Percentiles rank a stretch among this genome's conserved stretches.
phyloP scores from a whole-genome alignment of 2,888 invertebrate species.

The Troides aeacus region DNA sequence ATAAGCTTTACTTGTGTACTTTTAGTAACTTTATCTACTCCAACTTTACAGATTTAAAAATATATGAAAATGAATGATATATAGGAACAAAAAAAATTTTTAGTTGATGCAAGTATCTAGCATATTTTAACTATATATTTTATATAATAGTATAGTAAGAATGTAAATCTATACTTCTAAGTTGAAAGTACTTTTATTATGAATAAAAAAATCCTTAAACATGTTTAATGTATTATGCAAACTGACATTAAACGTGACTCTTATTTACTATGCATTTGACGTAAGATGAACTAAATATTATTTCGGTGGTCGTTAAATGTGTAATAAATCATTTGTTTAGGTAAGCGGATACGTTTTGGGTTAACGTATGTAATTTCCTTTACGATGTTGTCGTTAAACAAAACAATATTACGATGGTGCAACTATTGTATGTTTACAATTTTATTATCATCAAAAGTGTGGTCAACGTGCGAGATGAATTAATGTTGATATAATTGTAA shows the following conservation, averaged over 20 bases:
- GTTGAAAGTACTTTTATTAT: not conserved
- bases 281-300: conserved; percentile 5
- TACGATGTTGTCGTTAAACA: not conserved
- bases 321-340: not conserved
- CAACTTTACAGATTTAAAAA: no score
- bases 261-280: conserved; percentile 3
- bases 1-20: no score
- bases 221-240: not conserved
- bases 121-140: no score
- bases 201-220: not conserved
- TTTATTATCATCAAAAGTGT: not conserved
- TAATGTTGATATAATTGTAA: not conserved
- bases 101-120: no score
- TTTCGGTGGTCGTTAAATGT: conserved; percentile 9
- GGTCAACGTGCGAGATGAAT: not conserved
- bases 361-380: conserved; percentile 3
- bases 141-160: not conserved
- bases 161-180: not conserved
- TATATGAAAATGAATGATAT: no score
- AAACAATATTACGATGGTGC: not conserved
- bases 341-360: not conserved
- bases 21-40: no score
- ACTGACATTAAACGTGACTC: not conserved
- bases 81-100: no score
- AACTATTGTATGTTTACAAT: not conserved